phyloP scores from a whole-genome alignment of 2,797 vertebrate genomes.

The Spinus olivaceus region DNA sequence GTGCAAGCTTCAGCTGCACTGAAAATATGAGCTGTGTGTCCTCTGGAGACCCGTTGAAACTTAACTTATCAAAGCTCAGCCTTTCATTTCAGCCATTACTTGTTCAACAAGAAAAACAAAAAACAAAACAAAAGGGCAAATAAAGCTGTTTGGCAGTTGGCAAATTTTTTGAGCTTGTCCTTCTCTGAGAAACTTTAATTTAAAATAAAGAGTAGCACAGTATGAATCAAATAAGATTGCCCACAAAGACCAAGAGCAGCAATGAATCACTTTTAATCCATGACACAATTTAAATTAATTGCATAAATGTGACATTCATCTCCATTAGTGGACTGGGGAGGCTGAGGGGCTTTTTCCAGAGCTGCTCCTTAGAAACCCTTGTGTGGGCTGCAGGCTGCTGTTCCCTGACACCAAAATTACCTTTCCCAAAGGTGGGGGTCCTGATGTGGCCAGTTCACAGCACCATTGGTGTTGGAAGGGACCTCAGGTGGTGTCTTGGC shows the following conservation, averaged over 20 bases:
- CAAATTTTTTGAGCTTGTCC: slow-evolving; percentile 14
- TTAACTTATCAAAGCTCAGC: background rate
- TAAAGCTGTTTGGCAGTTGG: background rate
- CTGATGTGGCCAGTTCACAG: background rate
- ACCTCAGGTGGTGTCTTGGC: background rate
- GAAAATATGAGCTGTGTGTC: background rate
- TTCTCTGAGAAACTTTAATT: slow-evolving; percentile 11
- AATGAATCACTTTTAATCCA: background rate
- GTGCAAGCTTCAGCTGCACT: background rate
- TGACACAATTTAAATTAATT: background rate
- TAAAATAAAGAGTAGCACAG: background rate
- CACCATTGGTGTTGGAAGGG: background rate
- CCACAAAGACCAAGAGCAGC: background rate
- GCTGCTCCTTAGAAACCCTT: background rate
- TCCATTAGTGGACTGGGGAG: background rate
- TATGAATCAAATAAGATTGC: background rate
- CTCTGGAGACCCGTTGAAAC: background rate
- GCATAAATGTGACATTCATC: background rate
- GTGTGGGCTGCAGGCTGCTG: background rate
- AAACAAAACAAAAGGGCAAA: background rate
- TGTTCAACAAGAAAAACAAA: background rate
- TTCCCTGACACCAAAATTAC: background rate
- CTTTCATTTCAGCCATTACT: background rate
- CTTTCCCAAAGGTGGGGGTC: background rate
- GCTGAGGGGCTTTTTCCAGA: background rate